Evolutionary conservation across 2,797 vertebrate species (phyloP).

Genomic region (Dromococcyx pavoninus): DNA sequence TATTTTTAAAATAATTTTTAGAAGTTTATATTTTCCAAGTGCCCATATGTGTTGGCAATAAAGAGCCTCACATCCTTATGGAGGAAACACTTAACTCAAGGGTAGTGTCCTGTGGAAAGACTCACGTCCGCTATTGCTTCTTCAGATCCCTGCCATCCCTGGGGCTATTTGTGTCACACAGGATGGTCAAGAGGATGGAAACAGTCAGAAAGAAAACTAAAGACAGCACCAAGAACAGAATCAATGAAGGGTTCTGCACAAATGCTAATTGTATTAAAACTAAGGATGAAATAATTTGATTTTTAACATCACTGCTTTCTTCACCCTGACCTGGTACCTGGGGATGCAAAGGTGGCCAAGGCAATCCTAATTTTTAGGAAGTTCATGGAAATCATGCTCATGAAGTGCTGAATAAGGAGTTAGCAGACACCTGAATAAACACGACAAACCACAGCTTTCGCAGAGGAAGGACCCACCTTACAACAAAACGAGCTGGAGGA

Average conservation of each 20-base stretch:
- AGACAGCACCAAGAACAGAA: neutral
- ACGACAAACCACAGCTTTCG: neutral
- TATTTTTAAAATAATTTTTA: neutral
- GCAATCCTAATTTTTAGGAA: neutral
- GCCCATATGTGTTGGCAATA: neutral
- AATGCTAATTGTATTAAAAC: rapidly evolving
- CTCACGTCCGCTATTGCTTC: neutral
- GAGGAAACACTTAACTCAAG: neutral
- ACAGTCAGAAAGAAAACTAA: neutral
- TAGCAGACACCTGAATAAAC: neutral
- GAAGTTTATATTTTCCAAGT: neutral
- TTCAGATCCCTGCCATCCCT: neutral
- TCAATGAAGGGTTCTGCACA: rapidly evolving
- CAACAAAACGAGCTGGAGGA: neutral
- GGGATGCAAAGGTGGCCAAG: neutral
- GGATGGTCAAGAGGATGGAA: neutral
- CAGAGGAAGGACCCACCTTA: neutral
- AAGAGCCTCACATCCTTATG: neutral
- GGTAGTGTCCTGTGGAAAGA: neutral
- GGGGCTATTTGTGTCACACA: neutral
- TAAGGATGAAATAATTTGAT: neutral
- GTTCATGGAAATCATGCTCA: neutral
- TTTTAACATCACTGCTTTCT: neutral
- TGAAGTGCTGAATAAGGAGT: neutral
- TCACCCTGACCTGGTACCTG: neutral